phyloP scores from a whole-genome alignment of 2,797 vertebrate genomes.

The Telmatherina bonti region DNA sequence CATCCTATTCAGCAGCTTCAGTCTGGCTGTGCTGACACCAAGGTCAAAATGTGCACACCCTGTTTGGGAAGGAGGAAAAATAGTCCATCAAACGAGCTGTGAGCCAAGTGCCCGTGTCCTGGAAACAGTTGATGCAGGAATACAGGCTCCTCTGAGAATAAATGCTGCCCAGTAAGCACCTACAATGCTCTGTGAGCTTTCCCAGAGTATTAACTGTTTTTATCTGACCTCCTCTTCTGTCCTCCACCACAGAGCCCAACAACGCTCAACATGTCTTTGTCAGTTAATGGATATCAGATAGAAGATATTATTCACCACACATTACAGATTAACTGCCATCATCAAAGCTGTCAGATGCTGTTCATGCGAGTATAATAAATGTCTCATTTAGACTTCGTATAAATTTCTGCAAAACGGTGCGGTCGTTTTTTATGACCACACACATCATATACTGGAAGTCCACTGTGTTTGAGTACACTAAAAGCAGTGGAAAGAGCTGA shows the following conservation, averaged over 20 bases:
- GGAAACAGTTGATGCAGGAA: constrained; percentile 76
- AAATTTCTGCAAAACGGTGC: constrained; percentile 43
- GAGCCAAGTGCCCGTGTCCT: constrained; percentile 57
- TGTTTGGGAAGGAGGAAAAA: constrained; percentile 57
- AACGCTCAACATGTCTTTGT: constrained; percentile 19
- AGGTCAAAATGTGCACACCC: constrained; percentile 68
- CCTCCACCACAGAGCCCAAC: constrained; percentile 28
- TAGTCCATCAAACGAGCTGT: constrained; percentile 67
- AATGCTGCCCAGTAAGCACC: constrained; percentile 66
- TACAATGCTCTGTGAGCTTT: constrained; percentile 40
- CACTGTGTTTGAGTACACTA: constrained; percentile 26
- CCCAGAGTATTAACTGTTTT: constrained; percentile 39
- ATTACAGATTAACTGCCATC: constrained; percentile 16
- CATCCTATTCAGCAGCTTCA: constrained; percentile 74
- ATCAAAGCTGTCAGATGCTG: constrained; percentile 31
- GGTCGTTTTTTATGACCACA: constrained; percentile 23
- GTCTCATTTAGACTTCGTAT: constrained; percentile 32
- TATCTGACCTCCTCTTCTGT: constrained; percentile 39
- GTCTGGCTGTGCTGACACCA: constrained; percentile 71
- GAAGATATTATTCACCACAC: constrained; percentile 15
- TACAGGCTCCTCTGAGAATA: constrained; percentile 68
- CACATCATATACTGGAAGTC: constrained; percentile 29
- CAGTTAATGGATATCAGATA: constrained; percentile 21
- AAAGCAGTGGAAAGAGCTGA: constrained; percentile 56
- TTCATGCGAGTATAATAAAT: constrained; percentile 39